Conservation (phyloP, 2,888 invertebrate species). For the Polyploca ridens region DNA sequence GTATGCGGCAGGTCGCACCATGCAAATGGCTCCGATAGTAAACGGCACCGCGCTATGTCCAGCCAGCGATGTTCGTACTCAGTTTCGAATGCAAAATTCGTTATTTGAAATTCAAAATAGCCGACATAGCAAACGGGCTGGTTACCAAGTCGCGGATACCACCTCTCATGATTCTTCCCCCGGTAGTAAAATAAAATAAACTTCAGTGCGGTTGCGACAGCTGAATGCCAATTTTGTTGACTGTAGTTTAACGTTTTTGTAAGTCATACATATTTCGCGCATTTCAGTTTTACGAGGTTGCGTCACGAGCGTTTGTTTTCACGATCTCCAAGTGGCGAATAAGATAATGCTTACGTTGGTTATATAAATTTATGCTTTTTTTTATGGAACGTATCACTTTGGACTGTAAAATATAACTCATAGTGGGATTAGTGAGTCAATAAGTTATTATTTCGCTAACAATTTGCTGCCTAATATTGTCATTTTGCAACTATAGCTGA, state of each 20-base stretch:
- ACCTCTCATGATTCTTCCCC: conserved; percentile 67
- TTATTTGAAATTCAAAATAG: conserved; percentile 82
- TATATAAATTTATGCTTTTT: not conserved
- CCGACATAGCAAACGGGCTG: conserved; percentile 54
- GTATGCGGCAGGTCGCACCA: conserved; percentile 39
- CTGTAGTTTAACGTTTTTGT: conserved; percentile 33
- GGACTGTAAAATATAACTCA: not conserved
- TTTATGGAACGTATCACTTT: not conserved
- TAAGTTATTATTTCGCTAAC: not conserved
- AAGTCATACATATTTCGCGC: conserved; percentile 11
- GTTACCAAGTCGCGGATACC: conserved; percentile 57
- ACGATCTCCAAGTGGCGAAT: not conserved
- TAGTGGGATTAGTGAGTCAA: too few species aligned
- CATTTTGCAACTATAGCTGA: not conserved
- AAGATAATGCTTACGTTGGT: not conserved
- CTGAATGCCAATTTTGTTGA: conserved; percentile 70
- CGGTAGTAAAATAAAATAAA: conserved; percentile 68
- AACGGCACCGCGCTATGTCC: conserved; percentile 57
- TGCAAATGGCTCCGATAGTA: conserved; percentile 47
- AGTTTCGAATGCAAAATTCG: conserved; percentile 79
- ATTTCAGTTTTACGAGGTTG: conserved; percentile 13
- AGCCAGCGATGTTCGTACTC: conserved; percentile 59
- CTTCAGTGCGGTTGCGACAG: conserved; percentile 57
- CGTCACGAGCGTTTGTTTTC: conserved; percentile 6
- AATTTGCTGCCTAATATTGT: not conserved